These are phyloP conservation scores for Anabacerthia variegaticeps DNA, from an alignment of 2,797 vertebrate species.

Conservation along the genomic window DNA sequence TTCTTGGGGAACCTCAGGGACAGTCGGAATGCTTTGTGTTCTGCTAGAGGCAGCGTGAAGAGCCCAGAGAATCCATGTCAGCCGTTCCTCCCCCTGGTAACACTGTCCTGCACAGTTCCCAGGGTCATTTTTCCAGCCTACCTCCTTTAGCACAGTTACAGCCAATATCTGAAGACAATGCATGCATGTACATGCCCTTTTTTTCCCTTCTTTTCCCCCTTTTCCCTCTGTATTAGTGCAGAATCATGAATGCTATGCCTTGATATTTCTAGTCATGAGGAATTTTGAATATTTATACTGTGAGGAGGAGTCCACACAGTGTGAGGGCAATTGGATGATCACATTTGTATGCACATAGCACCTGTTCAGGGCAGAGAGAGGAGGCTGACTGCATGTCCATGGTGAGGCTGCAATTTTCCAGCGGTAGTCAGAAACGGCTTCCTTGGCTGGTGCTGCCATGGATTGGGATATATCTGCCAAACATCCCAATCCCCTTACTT, in stretches of 20 bases:
- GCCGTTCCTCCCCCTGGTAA: neutral
- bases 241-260: neutral
- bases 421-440: neutral
- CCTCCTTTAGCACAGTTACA: neutral
- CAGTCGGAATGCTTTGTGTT: neutral
- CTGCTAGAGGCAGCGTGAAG: neutral
- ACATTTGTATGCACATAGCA: neutral
- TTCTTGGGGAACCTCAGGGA: neutral
- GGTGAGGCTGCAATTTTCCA: neutral
- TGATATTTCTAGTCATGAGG: neutral
- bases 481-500: neutral
- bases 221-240: neutral
- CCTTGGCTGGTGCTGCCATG: neutral
- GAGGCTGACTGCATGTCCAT: rapidly evolving
- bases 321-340: neutral
- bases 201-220: rapidly evolving
- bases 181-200: neutral
- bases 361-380: neutral
- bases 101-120: neutral
- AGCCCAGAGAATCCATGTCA: neutral
- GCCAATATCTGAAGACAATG: neutral
- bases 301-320: neutral
- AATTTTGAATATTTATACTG: neutral
- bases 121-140: neutral
- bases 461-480: rapidly evolving